Evolutionary conservation across 2,113 vertebrate species (phyloP).

Genomic region (Plectropomus leopardus): DNA sequence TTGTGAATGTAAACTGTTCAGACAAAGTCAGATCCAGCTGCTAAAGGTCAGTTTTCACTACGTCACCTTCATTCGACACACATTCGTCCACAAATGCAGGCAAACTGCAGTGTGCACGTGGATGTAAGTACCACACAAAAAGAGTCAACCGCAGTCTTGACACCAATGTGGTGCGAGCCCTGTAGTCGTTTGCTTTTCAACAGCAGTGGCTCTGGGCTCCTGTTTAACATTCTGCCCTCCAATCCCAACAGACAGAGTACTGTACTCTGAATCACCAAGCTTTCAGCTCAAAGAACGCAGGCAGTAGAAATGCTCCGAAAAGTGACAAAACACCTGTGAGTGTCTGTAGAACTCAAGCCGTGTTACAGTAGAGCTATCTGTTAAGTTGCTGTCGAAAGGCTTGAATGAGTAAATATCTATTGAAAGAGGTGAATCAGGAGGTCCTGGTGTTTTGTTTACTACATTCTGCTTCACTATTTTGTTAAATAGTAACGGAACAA

Average conservation of each 20-base stretch:
- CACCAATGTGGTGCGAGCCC: slow-evolving; percentile 13
- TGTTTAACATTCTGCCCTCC: slow-evolving; percentile 65
- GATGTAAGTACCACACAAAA: not conserved
- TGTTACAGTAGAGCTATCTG: slow-evolving; percentile 6
- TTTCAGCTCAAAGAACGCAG: slow-evolving; percentile 21
- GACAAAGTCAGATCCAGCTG: no score
- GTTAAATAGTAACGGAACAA: not conserved
- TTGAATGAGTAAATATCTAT: slow-evolving; percentile 10
- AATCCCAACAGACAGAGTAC: slow-evolving; percentile 42
- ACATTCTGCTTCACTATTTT: not conserved
- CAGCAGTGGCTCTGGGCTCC: slow-evolving; percentile 52
- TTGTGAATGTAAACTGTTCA: no score
- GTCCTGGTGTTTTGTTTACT: slow-evolving; percentile 1
- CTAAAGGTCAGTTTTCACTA: slow-evolving; percentile 15
- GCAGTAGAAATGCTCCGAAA: slow-evolving; percentile 19
- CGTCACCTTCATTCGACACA: not conserved
- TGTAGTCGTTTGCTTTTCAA: slow-evolving; percentile 36
- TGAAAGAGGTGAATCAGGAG: slow-evolving; percentile 2
- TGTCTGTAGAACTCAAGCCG: not conserved
- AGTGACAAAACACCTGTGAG: not conserved
- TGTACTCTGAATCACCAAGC: slow-evolving; percentile 28
- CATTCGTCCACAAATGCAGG: not conserved
- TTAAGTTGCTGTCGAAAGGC: not conserved
- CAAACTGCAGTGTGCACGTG: not conserved
- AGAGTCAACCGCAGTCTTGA: slow-evolving; percentile 25